Conservation (phyloP, 2,113 vertebrate species). For the Cnemophilus loriae region DNA sequence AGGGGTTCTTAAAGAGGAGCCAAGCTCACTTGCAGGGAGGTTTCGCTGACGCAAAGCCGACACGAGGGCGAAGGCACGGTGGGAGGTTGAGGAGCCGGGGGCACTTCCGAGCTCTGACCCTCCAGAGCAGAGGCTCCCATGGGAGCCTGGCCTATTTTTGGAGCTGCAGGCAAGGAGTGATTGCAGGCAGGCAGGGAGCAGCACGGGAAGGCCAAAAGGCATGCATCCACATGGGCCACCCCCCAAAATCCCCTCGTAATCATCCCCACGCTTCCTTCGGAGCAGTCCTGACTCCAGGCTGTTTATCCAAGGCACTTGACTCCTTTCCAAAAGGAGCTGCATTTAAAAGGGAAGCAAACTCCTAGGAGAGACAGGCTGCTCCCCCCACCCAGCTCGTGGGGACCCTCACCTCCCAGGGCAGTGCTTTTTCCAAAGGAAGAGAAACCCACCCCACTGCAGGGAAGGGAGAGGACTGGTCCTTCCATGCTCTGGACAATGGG, state of each 20-base stretch:
- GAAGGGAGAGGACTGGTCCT: neutral
- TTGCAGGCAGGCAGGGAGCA: neutral
- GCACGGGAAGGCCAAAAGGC: fast-evolving
- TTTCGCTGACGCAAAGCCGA: neutral
- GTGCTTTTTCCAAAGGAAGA: neutral
- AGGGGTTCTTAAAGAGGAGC: neutral
- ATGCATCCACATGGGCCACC: neutral
- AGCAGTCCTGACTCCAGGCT: neutral
- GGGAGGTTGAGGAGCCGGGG: neutral
- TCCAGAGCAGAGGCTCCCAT: neutral
- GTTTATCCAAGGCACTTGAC: neutral
- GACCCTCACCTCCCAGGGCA: neutral
- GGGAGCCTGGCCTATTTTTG: neutral
- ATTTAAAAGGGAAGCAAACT: neutral
- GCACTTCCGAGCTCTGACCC: neutral
- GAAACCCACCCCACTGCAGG: neutral
- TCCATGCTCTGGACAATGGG: neutral
- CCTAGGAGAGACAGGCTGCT: neutral
- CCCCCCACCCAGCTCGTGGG: neutral
- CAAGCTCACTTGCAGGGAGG: neutral
- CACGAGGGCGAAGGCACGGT: fast-evolving
- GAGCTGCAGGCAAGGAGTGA: neutral
- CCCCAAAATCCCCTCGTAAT: neutral
- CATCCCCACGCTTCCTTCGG: neutral
- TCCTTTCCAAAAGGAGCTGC: neutral